These are phyloP conservation scores for Odocoileus hemionus DNA, from an alignment of 2,113 vertebrate species.

Conservation along the genomic window DNA sequence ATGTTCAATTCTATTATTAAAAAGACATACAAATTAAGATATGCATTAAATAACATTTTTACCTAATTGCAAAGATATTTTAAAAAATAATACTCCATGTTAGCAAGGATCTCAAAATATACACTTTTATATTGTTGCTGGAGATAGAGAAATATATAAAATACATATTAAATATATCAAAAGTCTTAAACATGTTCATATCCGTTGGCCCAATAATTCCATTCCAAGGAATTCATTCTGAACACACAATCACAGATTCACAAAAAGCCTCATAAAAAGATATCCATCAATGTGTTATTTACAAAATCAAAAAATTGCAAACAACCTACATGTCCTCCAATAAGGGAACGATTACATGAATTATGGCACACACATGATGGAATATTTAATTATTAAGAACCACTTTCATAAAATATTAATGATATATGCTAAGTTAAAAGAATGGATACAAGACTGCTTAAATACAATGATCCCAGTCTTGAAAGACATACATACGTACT, in stretches of 20 bases:
- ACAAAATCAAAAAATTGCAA: conserved; percentile 2
- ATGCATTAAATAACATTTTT: conserved; percentile 13
- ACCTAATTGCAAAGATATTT: neutral
- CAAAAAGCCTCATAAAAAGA: neutral
- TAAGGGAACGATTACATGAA: neutral
- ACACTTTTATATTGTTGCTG: neutral
- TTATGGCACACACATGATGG: neutral
- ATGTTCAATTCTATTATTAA: neutral
- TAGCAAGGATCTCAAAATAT: neutral
- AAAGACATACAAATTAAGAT: conserved; percentile 18
- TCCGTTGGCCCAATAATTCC: conserved; percentile 10
- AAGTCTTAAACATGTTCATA: conserved; percentile 34
- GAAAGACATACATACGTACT: conserved; percentile 15
- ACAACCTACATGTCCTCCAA: neutral
- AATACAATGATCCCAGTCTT: conserved; percentile 16
- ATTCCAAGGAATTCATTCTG: conserved; percentile 10
- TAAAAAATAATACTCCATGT: neutral
- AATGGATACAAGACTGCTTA: conserved; percentile 17
- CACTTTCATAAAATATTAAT: conserved; percentile 5
- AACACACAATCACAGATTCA: conserved; percentile 37
- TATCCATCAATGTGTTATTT: conserved; percentile 1
- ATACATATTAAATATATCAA: conserved; percentile 18
- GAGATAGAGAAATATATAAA: conserved; percentile 6
- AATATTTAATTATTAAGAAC: conserved; percentile 38
- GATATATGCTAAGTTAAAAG: neutral